A percentile compares a stretch with the other conserved stretches of the same genome.
phyloP scores from a whole-genome alignment of 2,113 vertebrate genomes.

The Centropus bengalensis region DNA sequence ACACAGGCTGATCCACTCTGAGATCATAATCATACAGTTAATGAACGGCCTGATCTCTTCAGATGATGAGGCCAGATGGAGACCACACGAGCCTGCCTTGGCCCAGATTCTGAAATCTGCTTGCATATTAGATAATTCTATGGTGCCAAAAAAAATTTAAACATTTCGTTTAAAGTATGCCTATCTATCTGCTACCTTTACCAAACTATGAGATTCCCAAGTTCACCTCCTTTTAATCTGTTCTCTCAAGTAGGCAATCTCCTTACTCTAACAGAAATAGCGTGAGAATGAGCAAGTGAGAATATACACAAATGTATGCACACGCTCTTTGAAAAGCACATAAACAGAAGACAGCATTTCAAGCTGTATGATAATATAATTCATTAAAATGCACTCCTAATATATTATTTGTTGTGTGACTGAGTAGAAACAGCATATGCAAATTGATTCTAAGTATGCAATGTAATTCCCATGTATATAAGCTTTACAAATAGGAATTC shows the following conservation, averaged over 20 bases:
- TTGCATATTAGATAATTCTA: neutral
- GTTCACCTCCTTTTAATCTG: neutral
- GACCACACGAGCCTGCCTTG: neutral
- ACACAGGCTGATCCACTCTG: neutral
- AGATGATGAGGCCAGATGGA: neutral
- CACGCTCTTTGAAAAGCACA: neutral
- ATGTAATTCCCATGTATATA: constrained; percentile 47
- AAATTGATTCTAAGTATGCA: constrained; percentile 24
- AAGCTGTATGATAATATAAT: neutral
- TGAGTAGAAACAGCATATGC: constrained; percentile 46
- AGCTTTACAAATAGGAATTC: constrained; percentile 45
- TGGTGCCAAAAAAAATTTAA: neutral
- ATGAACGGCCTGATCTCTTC: neutral
- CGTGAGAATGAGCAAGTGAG: neutral
- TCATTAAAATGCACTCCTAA: constrained; percentile 40
- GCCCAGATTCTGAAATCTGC: constrained; percentile 14
- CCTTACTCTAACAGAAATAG: neutral
- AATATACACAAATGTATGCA: neutral
- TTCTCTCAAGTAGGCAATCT: neutral
- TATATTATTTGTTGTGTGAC: constrained; percentile 53
- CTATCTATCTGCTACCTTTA: neutral
- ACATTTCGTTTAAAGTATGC: neutral
- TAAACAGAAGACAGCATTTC: constrained; percentile 2
- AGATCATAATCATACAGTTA: constrained; percentile 11
- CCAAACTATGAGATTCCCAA: neutral